A percentile compares a stretch with the other conserved stretches of the same genome.
Conservation (phyloP, 2,888 invertebrate genomes). For the Leptothorax acervorum region DNA sequence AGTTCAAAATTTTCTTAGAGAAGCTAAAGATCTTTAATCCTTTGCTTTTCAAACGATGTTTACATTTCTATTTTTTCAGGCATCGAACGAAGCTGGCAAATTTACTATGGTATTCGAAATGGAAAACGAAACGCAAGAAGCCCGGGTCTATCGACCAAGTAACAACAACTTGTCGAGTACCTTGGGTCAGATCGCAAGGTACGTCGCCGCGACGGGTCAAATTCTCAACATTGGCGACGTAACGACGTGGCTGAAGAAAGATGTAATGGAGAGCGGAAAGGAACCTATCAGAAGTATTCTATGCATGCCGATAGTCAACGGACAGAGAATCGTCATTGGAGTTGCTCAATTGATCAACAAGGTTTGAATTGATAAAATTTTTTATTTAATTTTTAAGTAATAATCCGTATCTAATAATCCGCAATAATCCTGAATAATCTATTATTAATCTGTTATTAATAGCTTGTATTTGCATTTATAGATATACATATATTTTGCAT, state of each 20-base stretch:
- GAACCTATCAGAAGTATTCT: slow-evolving; percentile 92
- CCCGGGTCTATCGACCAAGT: slow-evolving; percentile 88
- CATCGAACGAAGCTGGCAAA: slow-evolving; percentile 87
- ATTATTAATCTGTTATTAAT: slow-evolving; percentile 27
- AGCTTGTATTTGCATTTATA: slow-evolving; percentile 18
- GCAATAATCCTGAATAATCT: slow-evolving; percentile 19
- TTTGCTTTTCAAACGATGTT: background rate
- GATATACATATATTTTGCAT: slow-evolving; percentile 3
- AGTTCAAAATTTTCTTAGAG: background rate
- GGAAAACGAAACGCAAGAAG: slow-evolving; percentile 90
- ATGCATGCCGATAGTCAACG: slow-evolving; percentile 97
- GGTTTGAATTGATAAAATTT: slow-evolving; percentile 84
- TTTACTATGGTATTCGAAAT: slow-evolving; percentile 96
- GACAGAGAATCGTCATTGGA: slow-evolving; percentile 95
- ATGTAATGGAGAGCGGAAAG: slow-evolving; percentile 82
- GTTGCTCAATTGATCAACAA: slow-evolving; percentile 97
- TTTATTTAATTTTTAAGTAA: background rate
- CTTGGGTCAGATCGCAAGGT: slow-evolving; percentile 93
- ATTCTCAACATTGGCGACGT: slow-evolving; percentile 97
- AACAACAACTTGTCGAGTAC: slow-evolving; percentile 89
- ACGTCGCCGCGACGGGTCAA: slow-evolving; percentile 95
- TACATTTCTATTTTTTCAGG: slow-evolving; percentile 34
- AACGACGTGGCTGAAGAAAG: slow-evolving; percentile 91
- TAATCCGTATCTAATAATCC: slow-evolving; percentile 7
- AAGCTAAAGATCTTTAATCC: background rate